These are phyloP conservation scores for Drosophila aff. DNA, from an alignment of 1,140 invertebrate genomes.

Conservation along the genomic window DNA sequence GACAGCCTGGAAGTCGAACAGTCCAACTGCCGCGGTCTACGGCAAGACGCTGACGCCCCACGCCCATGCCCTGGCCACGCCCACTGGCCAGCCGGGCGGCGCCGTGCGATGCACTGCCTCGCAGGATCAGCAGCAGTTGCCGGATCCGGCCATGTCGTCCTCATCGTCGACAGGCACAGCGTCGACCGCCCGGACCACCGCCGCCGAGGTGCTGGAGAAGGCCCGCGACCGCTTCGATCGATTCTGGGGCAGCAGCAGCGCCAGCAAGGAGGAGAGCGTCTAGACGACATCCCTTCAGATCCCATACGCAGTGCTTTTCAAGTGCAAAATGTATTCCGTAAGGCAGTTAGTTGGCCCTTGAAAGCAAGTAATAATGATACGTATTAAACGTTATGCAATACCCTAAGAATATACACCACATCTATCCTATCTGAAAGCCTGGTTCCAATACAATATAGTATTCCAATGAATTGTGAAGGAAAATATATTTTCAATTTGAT, in stretches of 20 bases:
- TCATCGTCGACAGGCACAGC: conserved; percentile 77
- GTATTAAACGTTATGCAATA: conserved; percentile 59
- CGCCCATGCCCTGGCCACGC: conserved; percentile 26
- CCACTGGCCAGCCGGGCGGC: conserved; percentile 48
- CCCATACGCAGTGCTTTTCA: conserved; percentile 40
- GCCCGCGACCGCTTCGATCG: conserved; percentile 93
- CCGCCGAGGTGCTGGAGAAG: conserved; percentile 92
- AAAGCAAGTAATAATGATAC: conserved; percentile 48
- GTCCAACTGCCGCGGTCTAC: conserved; percentile 65
- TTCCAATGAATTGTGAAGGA: not conserved
- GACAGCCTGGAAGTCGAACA: conserved; percentile 77
- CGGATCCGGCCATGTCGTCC: conserved; percentile 85
- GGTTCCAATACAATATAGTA: conserved; percentile 1
- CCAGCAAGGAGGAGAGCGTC: conserved; percentile 82
- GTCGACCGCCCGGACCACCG: conserved; percentile 86
- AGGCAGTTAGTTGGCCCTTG: conserved; percentile 23
- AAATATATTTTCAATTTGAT: conserved; percentile 2
- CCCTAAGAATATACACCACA: conserved; percentile 47
- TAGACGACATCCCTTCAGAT: conserved; percentile 40
- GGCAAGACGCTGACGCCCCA: conserved; percentile 69
- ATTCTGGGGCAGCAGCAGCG: conserved; percentile 89
- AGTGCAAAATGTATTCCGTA: conserved; percentile 61
- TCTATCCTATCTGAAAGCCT: conserved; percentile 11
- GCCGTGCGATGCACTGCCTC: conserved; percentile 65
- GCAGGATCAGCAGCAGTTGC: conserved; percentile 57